Conservation (phyloP, 1,140 invertebrate species). For the Subanguina moxae region DNA sequence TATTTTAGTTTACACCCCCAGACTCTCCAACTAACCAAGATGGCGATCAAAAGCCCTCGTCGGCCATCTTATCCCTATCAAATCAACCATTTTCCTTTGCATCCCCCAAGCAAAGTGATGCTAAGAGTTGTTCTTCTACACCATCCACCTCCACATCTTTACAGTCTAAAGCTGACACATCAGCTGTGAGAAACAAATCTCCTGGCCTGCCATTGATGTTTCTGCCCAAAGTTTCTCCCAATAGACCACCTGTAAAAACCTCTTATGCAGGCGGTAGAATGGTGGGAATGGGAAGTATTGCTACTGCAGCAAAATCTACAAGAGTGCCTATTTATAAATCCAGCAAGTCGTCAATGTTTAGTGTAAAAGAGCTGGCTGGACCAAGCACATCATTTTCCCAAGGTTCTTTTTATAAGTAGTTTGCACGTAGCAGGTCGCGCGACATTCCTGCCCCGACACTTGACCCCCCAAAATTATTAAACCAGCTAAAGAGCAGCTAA, state of each 20-base stretch:
- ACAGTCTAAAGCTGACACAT: not conserved
- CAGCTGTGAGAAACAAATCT: not conserved
- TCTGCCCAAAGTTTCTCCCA: not conserved
- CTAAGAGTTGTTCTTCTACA: not conserved
- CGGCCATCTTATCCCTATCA: too few relatives aligned
- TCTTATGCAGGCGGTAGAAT: not conserved
- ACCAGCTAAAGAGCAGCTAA: too few relatives aligned
- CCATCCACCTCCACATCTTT: not conserved
- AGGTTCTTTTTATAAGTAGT: too few relatives aligned
- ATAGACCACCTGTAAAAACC: not conserved
- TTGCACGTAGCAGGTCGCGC: too few relatives aligned
- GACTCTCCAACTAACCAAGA: slow-evolving; percentile 19
- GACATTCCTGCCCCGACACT: too few relatives aligned
- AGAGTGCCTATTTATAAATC: not conserved
- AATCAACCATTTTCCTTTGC: too few relatives aligned
- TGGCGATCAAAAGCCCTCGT: not conserved
- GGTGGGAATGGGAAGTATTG: slow-evolving; percentile 1
- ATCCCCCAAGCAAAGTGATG: too few relatives aligned
- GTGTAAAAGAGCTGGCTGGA: not conserved
- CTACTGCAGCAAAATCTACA: not conserved
- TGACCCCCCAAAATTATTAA: too few relatives aligned
- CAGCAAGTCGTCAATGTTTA: not conserved
- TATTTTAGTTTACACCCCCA: slow-evolving; percentile 29
- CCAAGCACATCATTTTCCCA: too few relatives aligned
- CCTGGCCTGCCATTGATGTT: not conserved